Conservation (phyloP, 1,140 invertebrate species). For the Macrotrachela quadricornifera region DNA sequence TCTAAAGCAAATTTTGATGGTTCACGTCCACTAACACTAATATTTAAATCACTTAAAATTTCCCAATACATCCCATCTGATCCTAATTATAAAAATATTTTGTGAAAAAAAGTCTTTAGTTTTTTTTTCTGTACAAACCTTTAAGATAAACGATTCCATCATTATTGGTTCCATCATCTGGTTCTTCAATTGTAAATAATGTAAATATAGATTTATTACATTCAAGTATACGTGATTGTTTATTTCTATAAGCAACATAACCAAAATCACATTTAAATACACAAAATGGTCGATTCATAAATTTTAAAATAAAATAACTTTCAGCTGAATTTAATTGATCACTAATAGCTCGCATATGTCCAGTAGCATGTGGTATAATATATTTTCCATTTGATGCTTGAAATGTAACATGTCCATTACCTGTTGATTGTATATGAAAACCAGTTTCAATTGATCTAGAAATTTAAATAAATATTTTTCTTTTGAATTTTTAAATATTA, state of each 20-base stretch:
- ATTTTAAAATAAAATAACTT: not conserved
- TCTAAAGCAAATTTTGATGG: constrained; percentile 76
- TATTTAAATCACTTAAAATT: constrained; percentile 51
- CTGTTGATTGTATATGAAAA: constrained; percentile 72
- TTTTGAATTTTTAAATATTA: constrained; percentile 58
- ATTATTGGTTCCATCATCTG: constrained; percentile 37
- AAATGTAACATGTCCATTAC: constrained; percentile 66
- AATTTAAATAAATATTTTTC: constrained; percentile 73
- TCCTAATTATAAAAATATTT: not conserved
- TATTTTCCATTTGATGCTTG: constrained; percentile 70
- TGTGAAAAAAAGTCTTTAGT: not conserved
- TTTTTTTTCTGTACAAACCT: constrained; percentile 11
- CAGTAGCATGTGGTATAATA: constrained; percentile 71
- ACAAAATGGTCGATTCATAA: constrained; percentile 49
- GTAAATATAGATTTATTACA: constrained; percentile 87
- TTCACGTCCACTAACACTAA: constrained; percentile 57
- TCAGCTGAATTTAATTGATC: constrained; percentile 40
- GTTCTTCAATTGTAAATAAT: constrained; percentile 63
- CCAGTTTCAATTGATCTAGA: constrained; percentile 67
- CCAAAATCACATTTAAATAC: constrained; percentile 84
- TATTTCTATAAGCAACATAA: constrained; percentile 68
- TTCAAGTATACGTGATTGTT: constrained; percentile 52
- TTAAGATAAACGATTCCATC: constrained; percentile 34
- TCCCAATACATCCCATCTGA: constrained; percentile 39
- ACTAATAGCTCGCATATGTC: constrained; percentile 68